These are phyloP conservation scores for Helicolenus hilgendorfi DNA, from an alignment of 2,797 vertebrate genomes.

Conservation along the genomic window DNA sequence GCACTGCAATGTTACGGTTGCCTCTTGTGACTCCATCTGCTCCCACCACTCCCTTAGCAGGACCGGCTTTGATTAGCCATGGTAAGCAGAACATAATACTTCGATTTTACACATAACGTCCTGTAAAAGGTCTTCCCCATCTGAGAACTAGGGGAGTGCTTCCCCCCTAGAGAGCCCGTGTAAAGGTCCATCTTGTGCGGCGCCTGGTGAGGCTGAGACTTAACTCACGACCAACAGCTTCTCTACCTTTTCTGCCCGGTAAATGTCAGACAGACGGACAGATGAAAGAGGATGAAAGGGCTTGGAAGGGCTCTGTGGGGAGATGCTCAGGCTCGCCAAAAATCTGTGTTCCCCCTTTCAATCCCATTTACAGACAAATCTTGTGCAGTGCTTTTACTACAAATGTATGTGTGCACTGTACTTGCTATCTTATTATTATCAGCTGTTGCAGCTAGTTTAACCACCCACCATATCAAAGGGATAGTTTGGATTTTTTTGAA, in stretches of 20 bases:
- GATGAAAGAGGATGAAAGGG: conserved; percentile 70
- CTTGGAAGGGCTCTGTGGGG: conserved; percentile 65
- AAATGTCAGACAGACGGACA: conserved; percentile 74
- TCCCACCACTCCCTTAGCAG: neutral
- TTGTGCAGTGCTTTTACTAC: neutral
- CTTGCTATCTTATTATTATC: neutral
- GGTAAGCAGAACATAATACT: conserved; percentile 50
- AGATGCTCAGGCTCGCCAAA: conserved; percentile 45
- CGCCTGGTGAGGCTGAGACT: conserved; percentile 49
- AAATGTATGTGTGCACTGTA: neutral
- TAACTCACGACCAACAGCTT: conserved; percentile 50
- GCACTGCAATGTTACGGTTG: neutral
- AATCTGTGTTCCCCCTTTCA: conserved; percentile 34
- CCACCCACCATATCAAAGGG: neutral
- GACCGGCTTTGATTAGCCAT: conserved; percentile 30
- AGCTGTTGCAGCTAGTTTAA: neutral
- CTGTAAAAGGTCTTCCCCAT: conserved; percentile 70
- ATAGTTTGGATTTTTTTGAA: neutral
- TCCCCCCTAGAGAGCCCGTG: conserved; percentile 45
- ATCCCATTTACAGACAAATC: conserved; percentile 35
- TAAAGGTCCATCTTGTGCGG: conserved; percentile 71
- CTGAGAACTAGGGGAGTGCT: conserved; percentile 30
- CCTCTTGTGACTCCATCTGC: neutral
- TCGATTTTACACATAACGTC: conserved; percentile 41
- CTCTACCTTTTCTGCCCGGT: conserved; percentile 59